Base-by-base conservation (phyloP, 2,888 invertebrate species). In the Hermaeophaga mercurialis region DNA sequence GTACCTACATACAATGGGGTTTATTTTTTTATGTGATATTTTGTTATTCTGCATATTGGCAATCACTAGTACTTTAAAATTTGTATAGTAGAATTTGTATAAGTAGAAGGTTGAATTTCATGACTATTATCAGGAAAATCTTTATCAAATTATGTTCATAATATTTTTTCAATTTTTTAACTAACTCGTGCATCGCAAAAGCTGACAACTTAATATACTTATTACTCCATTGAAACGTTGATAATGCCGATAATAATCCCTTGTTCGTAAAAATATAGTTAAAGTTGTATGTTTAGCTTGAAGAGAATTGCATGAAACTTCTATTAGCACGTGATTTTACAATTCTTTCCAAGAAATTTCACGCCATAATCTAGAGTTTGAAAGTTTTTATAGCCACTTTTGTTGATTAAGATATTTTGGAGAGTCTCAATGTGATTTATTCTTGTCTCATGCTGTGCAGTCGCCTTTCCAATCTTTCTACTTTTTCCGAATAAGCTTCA, bases 201-300 rank as follows among this genome's bases (percentile, higher is more conserved):
- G 55, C 52, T 58, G 61, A 61, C 61, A 58, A 36, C 58, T 61
- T 61, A 58, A 61, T 61, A 58, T 54, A 58, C 55, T 47, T 48
- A 54, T 54, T 54, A 54, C 19, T 18, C 41, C 8, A 17, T 38
- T 38, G 14, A 34, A 38, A 33, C 19, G 47, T 38, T 48, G 48
- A 48, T 48, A 48, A 48, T 48, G 38, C 36, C 12, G 38, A 36
- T 48, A 48, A 48, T 48, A 33, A 38, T 38, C 48, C 14, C 38
- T 34, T 36, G 48, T 48, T 24, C 26, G 38, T 48, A 38, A 48
- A 48, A 48, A 26, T 48, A 48, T 15, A 38, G 22, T 48, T 24
- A 17, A 14, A 48, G 48, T 36, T 48, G 48, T 48, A 38, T 48
- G 36, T 48, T 34, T 48, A 24, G 48, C 36, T 22, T 36, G 48